These are phyloP conservation scores for Actenoides hombroni DNA, from an alignment of 2,113 vertebrate genomes.

Conservation along the genomic window DNA sequence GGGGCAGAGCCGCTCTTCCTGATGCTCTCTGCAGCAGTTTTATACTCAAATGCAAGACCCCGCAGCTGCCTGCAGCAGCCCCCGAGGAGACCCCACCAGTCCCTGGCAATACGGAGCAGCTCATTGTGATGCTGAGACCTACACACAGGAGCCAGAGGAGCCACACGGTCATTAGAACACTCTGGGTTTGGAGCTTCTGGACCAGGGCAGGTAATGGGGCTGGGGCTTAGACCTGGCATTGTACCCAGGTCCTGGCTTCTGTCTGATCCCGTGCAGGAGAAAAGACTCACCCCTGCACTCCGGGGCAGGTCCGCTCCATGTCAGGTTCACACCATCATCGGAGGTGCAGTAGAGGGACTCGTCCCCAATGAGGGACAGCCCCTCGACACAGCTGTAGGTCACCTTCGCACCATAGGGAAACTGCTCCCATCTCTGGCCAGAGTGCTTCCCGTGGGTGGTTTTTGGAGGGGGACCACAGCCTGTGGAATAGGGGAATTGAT, in stretches of 20 bases:
- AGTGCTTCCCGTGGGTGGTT: neutral
- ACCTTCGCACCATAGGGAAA: neutral
- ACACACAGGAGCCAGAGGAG: neutral
- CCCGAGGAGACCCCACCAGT: neutral
- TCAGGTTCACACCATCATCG: neutral
- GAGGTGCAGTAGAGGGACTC: conserved; percentile 7
- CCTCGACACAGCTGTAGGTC: neutral
- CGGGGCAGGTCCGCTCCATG: neutral
- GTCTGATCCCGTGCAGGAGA: neutral
- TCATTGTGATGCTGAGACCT: neutral
- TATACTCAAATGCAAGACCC: neutral
- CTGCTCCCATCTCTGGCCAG: rapidly evolving
- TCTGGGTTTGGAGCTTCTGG: neutral
- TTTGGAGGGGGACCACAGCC: neutral
- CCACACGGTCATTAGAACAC: rapidly evolving
- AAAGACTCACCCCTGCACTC: neutral
- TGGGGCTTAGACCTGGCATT: neutral
- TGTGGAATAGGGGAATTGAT: neutral
- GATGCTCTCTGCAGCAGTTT: neutral
- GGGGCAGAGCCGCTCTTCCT: neutral
- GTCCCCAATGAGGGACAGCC: neutral
- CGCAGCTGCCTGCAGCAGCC: neutral
- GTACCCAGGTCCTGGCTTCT: neutral
- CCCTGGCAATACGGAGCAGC: neutral
- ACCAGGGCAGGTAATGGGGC: neutral